phyloP scores from a whole-genome alignment of 2,888 invertebrate genomes.

The Smittia aterrima region DNA sequence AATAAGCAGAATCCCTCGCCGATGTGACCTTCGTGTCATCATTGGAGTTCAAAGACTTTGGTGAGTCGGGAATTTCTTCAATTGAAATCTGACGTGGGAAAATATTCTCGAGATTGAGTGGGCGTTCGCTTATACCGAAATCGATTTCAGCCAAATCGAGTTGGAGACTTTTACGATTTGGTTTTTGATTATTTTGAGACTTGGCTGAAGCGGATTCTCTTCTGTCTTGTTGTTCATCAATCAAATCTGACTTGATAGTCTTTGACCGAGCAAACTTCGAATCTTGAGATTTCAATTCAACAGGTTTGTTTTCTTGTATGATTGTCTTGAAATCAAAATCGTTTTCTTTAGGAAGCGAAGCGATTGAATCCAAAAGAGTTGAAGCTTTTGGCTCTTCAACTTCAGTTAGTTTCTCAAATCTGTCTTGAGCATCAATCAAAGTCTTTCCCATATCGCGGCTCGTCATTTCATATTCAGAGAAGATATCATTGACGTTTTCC shows the following conservation, averaged over 20 bases:
- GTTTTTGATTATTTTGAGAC: background rate
- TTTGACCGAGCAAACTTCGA: background rate
- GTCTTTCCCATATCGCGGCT: conserved; percentile 10
- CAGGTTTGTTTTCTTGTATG: background rate
- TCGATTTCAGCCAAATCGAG: conserved; percentile 31
- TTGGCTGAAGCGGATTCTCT: background rate
- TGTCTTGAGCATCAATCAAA: conserved; percentile 14
- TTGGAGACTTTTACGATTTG: conserved; percentile 6
- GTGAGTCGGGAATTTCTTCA: conserved; percentile 4
- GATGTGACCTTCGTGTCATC: background rate
- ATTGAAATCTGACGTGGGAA: background rate
- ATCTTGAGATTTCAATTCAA: background rate
- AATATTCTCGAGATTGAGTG: conserved; percentile 21
- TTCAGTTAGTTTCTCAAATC: background rate
- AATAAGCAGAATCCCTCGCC: conserved; percentile 19
- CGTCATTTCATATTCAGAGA: conserved; percentile 30
- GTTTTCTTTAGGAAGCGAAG: background rate
- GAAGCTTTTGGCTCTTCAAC: background rate
- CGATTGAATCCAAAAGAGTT: background rate
- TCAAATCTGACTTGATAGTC: background rate
- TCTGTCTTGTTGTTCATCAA: background rate
- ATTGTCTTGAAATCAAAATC: background rate
- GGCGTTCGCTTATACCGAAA: conserved; percentile 30
- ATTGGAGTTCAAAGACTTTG: conserved; percentile 6
- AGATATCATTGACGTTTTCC: conserved; percentile 34